A percentile compares a stretch with the other conserved stretches of the same genome.
These are phyloP conservation scores for Spilogale gracilis DNA, from an alignment of 2,113 vertebrate genomes.

Conservation along the genomic window DNA sequence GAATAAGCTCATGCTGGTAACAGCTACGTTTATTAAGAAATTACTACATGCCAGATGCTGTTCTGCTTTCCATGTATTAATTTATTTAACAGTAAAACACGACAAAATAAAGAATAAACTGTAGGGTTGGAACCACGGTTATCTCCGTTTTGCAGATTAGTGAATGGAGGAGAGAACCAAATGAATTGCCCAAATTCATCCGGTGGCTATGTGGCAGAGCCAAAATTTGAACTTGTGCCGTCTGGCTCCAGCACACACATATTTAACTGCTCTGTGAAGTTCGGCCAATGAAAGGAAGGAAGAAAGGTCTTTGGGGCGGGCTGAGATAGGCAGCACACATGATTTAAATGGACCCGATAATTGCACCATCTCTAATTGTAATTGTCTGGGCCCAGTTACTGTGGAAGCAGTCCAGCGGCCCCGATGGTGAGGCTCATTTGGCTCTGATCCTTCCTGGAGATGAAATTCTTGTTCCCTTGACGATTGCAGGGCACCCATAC, in stretches of 20 bases:
- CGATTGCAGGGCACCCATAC: not conserved
- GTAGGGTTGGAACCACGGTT: not conserved
- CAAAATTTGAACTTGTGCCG: not conserved
- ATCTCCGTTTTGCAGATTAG: not conserved
- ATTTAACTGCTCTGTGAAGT: conserved; percentile 53
- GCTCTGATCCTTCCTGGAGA: conserved; percentile 44
- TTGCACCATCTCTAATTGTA: conserved; percentile 60
- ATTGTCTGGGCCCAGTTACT: conserved; percentile 25
- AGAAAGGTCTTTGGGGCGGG: not conserved
- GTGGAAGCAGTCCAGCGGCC: conserved; percentile 4
- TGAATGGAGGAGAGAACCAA: not conserved
- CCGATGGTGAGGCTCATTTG: not conserved
- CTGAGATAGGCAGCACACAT: not conserved
- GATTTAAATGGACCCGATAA: conserved; percentile 37
- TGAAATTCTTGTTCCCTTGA: conserved; percentile 49
- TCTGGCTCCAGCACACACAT: not conserved
- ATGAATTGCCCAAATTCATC: not conserved
- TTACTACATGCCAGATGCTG: not conserved
- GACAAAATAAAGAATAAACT: not conserved
- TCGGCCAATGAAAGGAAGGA: not conserved
- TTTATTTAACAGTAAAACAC: conserved; percentile 16
- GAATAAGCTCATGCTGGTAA: not conserved
- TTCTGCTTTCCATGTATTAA: not conserved
- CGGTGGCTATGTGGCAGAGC: not conserved
- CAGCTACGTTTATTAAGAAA: not conserved